Conservation (phyloP, 2,113 vertebrate species). For the Sceloporus tristichus region DNA sequence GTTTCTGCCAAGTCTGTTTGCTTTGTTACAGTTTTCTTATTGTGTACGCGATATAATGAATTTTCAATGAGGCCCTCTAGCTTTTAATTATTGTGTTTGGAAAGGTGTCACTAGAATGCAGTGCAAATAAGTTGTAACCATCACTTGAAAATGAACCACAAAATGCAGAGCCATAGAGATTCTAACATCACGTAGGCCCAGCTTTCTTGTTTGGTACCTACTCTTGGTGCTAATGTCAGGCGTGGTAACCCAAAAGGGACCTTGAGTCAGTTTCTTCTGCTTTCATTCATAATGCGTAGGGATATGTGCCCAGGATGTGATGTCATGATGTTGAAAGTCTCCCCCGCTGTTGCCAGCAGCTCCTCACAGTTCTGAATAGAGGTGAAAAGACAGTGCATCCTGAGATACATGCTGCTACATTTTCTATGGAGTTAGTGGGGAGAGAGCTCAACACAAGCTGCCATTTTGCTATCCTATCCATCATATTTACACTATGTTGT, state of each 20-base stretch:
- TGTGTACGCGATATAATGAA: conserved; percentile 40
- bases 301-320: background rate
- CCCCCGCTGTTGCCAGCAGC: no score
- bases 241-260: background rate
- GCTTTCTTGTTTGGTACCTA: conserved; percentile 44
- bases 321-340: background rate
- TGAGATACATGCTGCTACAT: background rate
- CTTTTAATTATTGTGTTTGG: conserved; percentile 57
- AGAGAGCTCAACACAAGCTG: background rate
- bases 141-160: conserved; percentile 62
- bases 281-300: background rate
- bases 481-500: background rate
- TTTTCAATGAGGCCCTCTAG: conserved; percentile 59
- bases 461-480: background rate
- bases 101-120: conserved; percentile 57
- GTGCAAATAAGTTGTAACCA: conserved; percentile 67
- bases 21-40: conserved; percentile 54
- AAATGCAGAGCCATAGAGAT: conserved; percentile 48
- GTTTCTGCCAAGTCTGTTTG: conserved; percentile 41
- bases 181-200: conserved; percentile 45
- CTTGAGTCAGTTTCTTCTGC: background rate
- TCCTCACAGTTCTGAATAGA: background rate
- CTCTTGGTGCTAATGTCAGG: no score
- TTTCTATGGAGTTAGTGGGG: background rate
- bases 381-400: background rate